Evolutionary conservation across 1,140 invertebrate genomes (phyloP).

Genomic region (Calephelis virginiensis): DNA sequence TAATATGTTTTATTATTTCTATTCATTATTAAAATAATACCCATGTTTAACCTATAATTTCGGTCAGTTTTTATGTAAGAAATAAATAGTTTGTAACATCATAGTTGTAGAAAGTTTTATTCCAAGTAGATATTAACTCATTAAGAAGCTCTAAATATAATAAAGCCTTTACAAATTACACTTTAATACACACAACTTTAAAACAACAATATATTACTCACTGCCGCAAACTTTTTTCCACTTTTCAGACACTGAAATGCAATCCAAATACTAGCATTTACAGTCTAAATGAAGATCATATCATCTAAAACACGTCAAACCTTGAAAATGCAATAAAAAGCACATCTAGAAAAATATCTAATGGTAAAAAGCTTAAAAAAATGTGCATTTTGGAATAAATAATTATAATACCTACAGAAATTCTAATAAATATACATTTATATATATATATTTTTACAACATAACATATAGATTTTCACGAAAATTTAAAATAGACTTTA

Average conservation of each 20-base stretch:
- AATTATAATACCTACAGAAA: constrained; percentile 5
- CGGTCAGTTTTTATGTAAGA: too few species aligned
- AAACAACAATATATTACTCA: constrained; percentile 56
- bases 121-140: too few species aligned
- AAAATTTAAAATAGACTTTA: background rate
- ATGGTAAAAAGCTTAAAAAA: constrained; percentile 30
- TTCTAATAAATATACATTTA: constrained; percentile 28
- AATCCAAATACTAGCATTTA: constrained; percentile 73
- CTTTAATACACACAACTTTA: constrained; percentile 51
- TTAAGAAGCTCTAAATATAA: constrained; percentile 29
- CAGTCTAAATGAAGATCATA: constrained; percentile 48
- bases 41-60: too few species aligned
- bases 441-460: constrained; percentile 21
- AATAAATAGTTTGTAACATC: too few species aligned
- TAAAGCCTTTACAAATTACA: constrained; percentile 42
- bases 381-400: constrained; percentile 12
- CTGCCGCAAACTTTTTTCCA: constrained; percentile 76
- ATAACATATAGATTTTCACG: constrained; percentile 5
- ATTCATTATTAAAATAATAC: too few species aligned
- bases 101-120: too few species aligned
- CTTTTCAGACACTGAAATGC: constrained; percentile 76
- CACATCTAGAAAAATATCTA: constrained; percentile 23
- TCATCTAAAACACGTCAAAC: constrained; percentile 38
- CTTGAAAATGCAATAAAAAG: constrained; percentile 37
- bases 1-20: too few species aligned